These are phyloP conservation scores for Sinhomidia bicolor DNA, from an alignment of 2,888 invertebrate species.

Conservation along the genomic window DNA sequence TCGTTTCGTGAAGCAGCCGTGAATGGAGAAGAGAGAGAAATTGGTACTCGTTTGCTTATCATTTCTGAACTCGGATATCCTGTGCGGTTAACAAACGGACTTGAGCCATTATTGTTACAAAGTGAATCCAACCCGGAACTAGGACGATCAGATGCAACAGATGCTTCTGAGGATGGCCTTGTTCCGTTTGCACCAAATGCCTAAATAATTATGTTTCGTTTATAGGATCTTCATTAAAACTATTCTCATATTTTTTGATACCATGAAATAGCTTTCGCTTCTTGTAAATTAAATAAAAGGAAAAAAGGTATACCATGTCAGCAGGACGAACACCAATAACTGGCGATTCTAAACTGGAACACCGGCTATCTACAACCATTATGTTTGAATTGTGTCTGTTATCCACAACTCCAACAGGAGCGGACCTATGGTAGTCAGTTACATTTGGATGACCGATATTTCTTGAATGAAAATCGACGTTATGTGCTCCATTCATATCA, in stretches of 20 bases:
- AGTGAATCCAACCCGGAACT: constrained; percentile 67
- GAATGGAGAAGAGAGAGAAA: constrained; percentile 63
- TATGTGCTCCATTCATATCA: constrained; percentile 20
- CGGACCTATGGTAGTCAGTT: constrained; percentile 44
- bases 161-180: constrained; percentile 69
- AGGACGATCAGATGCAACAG: constrained; percentile 67
- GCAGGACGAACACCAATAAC: constrained; percentile 62
- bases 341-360: constrained; percentile 67
- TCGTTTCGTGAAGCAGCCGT: constrained; percentile 54
- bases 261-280: too few relatives aligned
- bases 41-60: constrained; percentile 45
- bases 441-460: background rate
- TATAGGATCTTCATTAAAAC: too few relatives aligned
- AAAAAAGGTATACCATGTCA: constrained; percentile 47
- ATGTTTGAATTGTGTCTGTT: constrained; percentile 50
- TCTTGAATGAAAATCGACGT: constrained; percentile 23
- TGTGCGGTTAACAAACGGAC: constrained; percentile 41
- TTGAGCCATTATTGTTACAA: constrained; percentile 42
- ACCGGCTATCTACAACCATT: constrained; percentile 66
- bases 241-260: too few relatives aligned
- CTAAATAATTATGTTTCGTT: constrained; percentile 1
- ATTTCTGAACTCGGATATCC: constrained; percentile 39
- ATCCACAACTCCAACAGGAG: constrained; percentile 13
- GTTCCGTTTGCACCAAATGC: constrained; percentile 65
- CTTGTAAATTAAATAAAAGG: too few relatives aligned